Evolutionary conservation across 2,113 vertebrate genomes (phyloP).

Genomic region (Hipposideros armiger): DNA sequence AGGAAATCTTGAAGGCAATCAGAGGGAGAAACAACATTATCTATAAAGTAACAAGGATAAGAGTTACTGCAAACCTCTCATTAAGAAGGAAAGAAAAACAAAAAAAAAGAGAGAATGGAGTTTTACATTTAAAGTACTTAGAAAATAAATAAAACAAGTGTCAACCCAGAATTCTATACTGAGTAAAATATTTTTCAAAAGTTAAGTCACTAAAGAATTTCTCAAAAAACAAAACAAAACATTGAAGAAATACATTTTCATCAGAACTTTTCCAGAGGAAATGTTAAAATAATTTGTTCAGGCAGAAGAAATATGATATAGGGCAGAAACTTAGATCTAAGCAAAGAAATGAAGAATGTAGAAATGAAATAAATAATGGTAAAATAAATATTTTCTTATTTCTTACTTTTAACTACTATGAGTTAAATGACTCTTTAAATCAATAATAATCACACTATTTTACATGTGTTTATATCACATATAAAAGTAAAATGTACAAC

Average conservation of each 20-base stretch:
- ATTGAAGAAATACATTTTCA: neutral
- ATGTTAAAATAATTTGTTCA: neutral
- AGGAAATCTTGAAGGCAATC: neutral
- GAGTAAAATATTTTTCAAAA: neutral
- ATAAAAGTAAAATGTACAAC: neutral
- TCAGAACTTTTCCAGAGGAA: neutral
- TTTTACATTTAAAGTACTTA: neutral
- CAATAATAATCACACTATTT: neutral
- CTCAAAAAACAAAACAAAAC: slow-evolving; percentile 7
- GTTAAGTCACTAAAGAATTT: neutral
- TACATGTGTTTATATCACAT: neutral
- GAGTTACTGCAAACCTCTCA: neutral
- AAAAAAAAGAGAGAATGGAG: neutral
- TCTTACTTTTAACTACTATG: neutral
- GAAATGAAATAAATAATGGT: neutral
- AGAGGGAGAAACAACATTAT: neutral
- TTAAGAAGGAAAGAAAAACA: neutral
- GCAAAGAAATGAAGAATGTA: neutral
- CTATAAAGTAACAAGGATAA: neutral
- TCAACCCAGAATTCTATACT: neutral
- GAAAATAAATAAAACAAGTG: neutral
- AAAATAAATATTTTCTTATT: neutral
- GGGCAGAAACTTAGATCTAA: neutral
- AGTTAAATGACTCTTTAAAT: neutral
- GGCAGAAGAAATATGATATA: neutral